Percentiles rank a stretch among this genome's conserved stretches.
Evolutionary conservation across 2,888 invertebrate genomes (phyloP).

Genomic region (Drosophila pseudotakahashii): DNA sequence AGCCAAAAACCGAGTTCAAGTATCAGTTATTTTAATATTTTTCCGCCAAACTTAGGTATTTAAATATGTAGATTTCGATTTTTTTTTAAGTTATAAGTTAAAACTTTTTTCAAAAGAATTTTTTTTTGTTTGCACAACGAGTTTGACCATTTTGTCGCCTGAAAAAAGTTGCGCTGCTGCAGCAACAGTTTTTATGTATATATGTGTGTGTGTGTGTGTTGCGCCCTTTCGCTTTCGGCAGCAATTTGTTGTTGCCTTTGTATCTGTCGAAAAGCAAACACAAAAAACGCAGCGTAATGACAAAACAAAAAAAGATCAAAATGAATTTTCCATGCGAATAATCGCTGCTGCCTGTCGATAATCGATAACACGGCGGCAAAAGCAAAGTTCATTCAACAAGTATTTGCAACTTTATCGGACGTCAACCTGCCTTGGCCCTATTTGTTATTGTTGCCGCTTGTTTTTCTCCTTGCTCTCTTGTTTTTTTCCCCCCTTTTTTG

Average conservation of each 20-base stretch:
- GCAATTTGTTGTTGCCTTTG: slow-evolving; percentile 44
- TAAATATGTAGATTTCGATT: too few relatives aligned
- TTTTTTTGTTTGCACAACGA: slow-evolving; percentile 14
- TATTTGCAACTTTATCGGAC: slow-evolving; percentile 71
- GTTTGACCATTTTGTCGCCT: slow-evolving; percentile 66
- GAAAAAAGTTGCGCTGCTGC: slow-evolving; percentile 46
- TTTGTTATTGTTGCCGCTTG: slow-evolving; percentile 25
- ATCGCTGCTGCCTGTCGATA: slow-evolving; percentile 27
- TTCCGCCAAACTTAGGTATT: too few relatives aligned
- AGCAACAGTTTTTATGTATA: slow-evolving; percentile 35
- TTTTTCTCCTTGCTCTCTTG: slow-evolving; percentile 26
- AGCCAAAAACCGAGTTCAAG: too few relatives aligned
- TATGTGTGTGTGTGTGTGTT: slow-evolving; percentile 12
- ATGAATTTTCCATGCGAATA: slow-evolving; percentile 41
- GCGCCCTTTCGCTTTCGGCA: slow-evolving; percentile 78
- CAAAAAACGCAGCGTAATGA: slow-evolving; percentile 53
- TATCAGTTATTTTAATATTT: too few relatives aligned
- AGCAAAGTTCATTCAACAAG: slow-evolving; percentile 57
- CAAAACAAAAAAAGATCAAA: slow-evolving; percentile 14
- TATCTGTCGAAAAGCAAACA: slow-evolving; percentile 26
- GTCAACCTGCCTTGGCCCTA: slow-evolving; percentile 63
- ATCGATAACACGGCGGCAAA: slow-evolving; percentile 50
- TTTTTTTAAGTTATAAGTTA: too few relatives aligned
- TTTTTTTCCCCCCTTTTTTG: slow-evolving; percentile 32
- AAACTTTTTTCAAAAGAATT: too few relatives aligned